Evolutionary conservation across 2,797 vertebrate genomes (phyloP).

Genomic region (Taenioides sp.): DNA sequence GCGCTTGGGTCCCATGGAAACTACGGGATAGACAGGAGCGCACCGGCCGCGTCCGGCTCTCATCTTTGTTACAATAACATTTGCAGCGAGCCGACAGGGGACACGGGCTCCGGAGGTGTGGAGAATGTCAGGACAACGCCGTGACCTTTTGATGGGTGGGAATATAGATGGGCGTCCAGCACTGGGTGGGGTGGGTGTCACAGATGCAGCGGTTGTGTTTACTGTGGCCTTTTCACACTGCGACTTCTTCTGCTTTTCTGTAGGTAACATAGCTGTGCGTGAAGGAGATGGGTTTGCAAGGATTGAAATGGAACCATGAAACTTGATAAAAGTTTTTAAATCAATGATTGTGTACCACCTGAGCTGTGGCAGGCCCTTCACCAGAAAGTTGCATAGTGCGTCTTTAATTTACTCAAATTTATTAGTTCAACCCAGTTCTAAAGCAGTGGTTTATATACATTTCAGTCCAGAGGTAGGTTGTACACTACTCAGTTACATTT

Average conservation of each 20-base stretch:
- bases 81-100: slow-evolving; percentile 23
- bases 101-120: slow-evolving; percentile 52
- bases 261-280: slow-evolving; percentile 11
- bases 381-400: too few species aligned
- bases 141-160: slow-evolving; percentile 69
- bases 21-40: slow-evolving; percentile 43
- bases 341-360: too few species aligned
- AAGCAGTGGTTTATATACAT: too few species aligned
- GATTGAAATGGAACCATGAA: too few species aligned
- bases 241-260: slow-evolving; percentile 18
- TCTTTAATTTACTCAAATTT: neutral
- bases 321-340: too few species aligned
- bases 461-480: too few species aligned
- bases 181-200: slow-evolving; percentile 37
- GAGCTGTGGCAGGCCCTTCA: too few species aligned
- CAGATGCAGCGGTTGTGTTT: slow-evolving; percentile 55
- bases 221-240: slow-evolving; percentile 50
- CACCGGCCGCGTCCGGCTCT: slow-evolving; percentile 38
- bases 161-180: slow-evolving; percentile 65
- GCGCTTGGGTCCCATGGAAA: slow-evolving; percentile 60
- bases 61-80: slow-evolving; percentile 64
- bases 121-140: slow-evolving; percentile 69
- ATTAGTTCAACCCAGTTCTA: neutral
- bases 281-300: too few species aligned
- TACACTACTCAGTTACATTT: too few species aligned